These are phyloP conservation scores for Chaenogobius annularis DNA, from an alignment of 2,113 vertebrate species.

Conservation along the genomic window DNA sequence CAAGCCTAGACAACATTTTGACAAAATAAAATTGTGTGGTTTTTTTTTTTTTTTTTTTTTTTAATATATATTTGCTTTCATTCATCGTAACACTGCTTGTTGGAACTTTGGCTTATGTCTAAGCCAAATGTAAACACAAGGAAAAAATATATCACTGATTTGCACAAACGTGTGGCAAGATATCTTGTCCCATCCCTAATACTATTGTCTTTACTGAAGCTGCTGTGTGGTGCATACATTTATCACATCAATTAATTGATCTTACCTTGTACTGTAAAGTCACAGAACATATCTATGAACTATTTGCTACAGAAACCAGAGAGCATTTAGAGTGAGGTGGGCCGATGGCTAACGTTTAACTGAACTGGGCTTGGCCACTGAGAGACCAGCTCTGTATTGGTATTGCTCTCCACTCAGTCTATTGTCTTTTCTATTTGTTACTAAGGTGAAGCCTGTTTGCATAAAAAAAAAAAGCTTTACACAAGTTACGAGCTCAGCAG, in stretches of 20 bases:
- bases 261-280: neutral
- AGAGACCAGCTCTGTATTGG: neutral
- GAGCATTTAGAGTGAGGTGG: neutral
- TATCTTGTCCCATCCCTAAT: too few relatives aligned
- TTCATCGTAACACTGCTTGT: too few relatives aligned
- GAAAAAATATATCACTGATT: too few relatives aligned
- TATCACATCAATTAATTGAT: too few relatives aligned
- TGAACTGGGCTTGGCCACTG: slow-evolving; percentile 14
- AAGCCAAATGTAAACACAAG: too few relatives aligned
- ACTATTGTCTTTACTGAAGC: too few relatives aligned
- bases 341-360: slow-evolving; percentile 29
- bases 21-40: too few relatives aligned
- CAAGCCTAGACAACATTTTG: too few relatives aligned
- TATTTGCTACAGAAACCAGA: neutral
- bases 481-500: slow-evolving; percentile 19
- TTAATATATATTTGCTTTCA: neutral
- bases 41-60: neutral
- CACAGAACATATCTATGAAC: neutral
- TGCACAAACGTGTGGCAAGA: too few relatives aligned
- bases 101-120: too few relatives aligned
- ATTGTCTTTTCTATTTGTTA: slow-evolving; percentile 6
- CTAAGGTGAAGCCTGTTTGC: slow-evolving; percentile 34
- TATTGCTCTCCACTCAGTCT: neutral
- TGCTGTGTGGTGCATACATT: too few relatives aligned
- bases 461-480: slow-evolving; percentile 20